Evolutionary conservation across 2,113 vertebrate genomes (phyloP), one percentile per base, ranked within the genome.

Genomic region (Lampris megalopsis): DNA sequence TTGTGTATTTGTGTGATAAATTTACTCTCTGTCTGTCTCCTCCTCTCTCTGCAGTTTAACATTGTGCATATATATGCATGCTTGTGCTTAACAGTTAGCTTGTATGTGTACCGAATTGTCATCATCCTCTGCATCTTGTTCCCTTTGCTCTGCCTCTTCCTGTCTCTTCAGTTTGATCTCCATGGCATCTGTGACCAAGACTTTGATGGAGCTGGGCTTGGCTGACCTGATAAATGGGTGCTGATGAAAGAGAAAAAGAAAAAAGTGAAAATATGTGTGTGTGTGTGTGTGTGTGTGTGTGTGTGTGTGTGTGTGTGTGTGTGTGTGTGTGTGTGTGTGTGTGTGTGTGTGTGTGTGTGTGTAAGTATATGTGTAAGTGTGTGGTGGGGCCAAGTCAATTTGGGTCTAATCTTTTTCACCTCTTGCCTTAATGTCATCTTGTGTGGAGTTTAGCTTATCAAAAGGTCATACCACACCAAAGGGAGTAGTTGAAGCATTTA

Each of bases 151-250:
- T 0, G 92, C 95, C 87, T 98, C 96, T 81, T 97, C 95, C 6
- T 95, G 95, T 47, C 88, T 94, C 89, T 97, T 97, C 83, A 97
- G 88, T 72, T 98, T 98, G 88, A 97, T 95, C 53, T 98, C 97
- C 96, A 98, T 97, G 52, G 96, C 95, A 63, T 99, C 97, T 0
- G 95, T 96, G 82, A 99, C 96, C 86, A 99, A 79, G 37, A 95
- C 95, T 50, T 94, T 82, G 67, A 96, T 93, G 24, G 95, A 94
- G 35, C 87, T 96, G 73, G 96, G 94, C 86, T 97, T 98, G 80
- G 96, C 95, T 53, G 92, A 93, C 92, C 95, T 97, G 74, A 98
- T 96, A 84, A 99, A 98, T 0, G 94, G 94, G 81, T 98, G 95
- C 97, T 99, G 86, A n/a, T 5, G 41, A 3, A n/a, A 11, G n/a